Conservation (phyloP, 2,888 invertebrate genomes). For the Habroteleia sp. region DNA sequence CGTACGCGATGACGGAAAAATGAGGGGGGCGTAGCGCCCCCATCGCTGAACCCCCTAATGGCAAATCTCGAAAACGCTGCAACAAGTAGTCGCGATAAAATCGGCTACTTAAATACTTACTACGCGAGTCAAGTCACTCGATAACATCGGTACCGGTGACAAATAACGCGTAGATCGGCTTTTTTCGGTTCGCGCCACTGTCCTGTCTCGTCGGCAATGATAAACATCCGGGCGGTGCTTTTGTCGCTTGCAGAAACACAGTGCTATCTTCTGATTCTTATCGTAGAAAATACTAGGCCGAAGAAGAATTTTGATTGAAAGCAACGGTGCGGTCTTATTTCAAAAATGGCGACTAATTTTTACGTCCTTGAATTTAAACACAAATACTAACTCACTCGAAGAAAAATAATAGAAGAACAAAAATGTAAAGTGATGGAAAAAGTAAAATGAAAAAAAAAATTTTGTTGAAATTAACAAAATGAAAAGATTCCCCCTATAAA, state of each 20-base stretch:
- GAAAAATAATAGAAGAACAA: no score
- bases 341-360: constrained; percentile 1
- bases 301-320: constrained; percentile 54
- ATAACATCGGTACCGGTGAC: constrained; percentile 60
- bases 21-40: background rate
- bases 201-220: constrained; percentile 58
- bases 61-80: constrained; percentile 49
- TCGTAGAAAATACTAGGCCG: constrained; percentile 24
- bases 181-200: constrained; percentile 60
- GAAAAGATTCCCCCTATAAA: no score
- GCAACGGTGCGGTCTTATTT: background rate
- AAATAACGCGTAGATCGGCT: constrained; percentile 64
- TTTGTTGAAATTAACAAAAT: no score
- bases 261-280: constrained; percentile 36
- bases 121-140: constrained; percentile 54
- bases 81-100: constrained; percentile 55
- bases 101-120: constrained; percentile 59
- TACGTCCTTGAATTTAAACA: no score
- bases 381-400: no score
- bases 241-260: constrained; percentile 53
- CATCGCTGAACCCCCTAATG: constrained; percentile 1
- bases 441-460: no score
- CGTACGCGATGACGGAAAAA: constrained; percentile 8
- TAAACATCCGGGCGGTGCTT: constrained; percentile 58
- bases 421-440: no score